These are phyloP conservation scores for Ptychochromis oligacanthus DNA, from an alignment of 2,113 vertebrate genomes.

Conservation along the genomic window DNA sequence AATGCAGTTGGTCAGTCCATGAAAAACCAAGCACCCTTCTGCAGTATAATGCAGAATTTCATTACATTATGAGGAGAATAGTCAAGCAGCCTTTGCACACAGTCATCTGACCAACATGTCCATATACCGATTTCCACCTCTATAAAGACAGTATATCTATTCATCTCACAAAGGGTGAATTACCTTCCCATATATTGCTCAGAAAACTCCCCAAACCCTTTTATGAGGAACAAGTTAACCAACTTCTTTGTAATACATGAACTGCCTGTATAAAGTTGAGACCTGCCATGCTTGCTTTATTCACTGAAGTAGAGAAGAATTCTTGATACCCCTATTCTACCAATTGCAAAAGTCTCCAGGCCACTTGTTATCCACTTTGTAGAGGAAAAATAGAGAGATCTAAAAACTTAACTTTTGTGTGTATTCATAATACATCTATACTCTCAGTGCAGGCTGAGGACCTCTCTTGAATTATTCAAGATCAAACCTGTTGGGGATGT, in stretches of 20 bases:
- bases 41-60: neutral
- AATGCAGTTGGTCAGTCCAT: slow-evolving; percentile 40
- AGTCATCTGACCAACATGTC: neutral
- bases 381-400: slow-evolving; percentile 48
- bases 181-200: neutral
- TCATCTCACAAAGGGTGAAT: neutral
- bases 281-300: slow-evolving; percentile 29
- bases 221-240: neutral
- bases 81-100: neutral
- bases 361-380: slow-evolving; percentile 69
- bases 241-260: slow-evolving; percentile 20
- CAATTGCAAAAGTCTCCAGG: slow-evolving; percentile 48
- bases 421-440: slow-evolving; percentile 47
- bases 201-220: neutral
- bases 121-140: neutral
- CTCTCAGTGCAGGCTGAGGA: slow-evolving; percentile 40
- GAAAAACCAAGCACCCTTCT: slow-evolving; percentile 27
- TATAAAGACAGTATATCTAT: neutral
- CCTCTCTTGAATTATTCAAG: slow-evolving; percentile 67
- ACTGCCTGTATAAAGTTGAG: neutral
- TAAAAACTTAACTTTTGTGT: slow-evolving; percentile 51
- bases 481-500: slow-evolving; percentile 67
- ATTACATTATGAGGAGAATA: slow-evolving; percentile 31
- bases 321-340: slow-evolving; percentile 11
- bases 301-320: slow-evolving; percentile 3